Conservation (phyloP, 2,797 vertebrate species). For the Diceros bicornis region DNA sequence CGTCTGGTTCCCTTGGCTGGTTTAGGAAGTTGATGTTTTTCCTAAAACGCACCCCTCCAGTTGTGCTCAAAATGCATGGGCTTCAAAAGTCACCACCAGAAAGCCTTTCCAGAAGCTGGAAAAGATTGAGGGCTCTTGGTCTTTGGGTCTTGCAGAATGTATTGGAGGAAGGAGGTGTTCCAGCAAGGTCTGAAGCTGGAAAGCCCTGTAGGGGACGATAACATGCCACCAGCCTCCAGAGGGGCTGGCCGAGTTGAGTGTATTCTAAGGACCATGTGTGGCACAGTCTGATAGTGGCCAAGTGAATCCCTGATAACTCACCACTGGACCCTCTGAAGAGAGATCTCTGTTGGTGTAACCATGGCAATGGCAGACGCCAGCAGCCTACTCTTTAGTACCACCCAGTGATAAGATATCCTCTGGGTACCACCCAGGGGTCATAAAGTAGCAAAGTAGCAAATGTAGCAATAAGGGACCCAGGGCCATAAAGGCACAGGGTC, state of each 20-base stretch:
- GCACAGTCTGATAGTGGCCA: slow-evolving; percentile 68
- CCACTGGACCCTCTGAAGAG: slow-evolving; percentile 79
- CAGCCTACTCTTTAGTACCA: slow-evolving; percentile 87
- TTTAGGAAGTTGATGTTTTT: slow-evolving; percentile 6
- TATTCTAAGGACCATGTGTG: slow-evolving; percentile 5
- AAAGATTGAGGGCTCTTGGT: neutral
- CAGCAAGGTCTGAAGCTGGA: slow-evolving; percentile 13
- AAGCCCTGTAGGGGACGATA: neutral
- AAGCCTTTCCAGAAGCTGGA: neutral
- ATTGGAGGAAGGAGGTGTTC: neutral
- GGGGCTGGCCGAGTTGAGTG: slow-evolving; percentile 15
- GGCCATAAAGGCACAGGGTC: slow-evolving; percentile 31
- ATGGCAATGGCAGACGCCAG: slow-evolving; percentile 78
- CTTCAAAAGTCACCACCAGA: slow-evolving; percentile 41
- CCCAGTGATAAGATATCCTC: slow-evolving; percentile 87
- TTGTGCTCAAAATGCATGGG: slow-evolving; percentile 16
- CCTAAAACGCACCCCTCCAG: neutral
- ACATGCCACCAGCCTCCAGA: neutral
- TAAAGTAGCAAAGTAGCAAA: slow-evolving; percentile 86
- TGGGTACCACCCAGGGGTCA: slow-evolving; percentile 82
- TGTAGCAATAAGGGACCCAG: slow-evolving; percentile 89
- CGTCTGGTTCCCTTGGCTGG: neutral
- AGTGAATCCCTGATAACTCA: slow-evolving; percentile 76
- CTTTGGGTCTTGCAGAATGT: neutral
- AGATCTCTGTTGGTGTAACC: slow-evolving; percentile 64